Evolutionary conservation across 2,797 vertebrate genomes (phyloP), one percentile per base, ranked within the genome.

Genomic region (Neostethus bicornis): DNA sequence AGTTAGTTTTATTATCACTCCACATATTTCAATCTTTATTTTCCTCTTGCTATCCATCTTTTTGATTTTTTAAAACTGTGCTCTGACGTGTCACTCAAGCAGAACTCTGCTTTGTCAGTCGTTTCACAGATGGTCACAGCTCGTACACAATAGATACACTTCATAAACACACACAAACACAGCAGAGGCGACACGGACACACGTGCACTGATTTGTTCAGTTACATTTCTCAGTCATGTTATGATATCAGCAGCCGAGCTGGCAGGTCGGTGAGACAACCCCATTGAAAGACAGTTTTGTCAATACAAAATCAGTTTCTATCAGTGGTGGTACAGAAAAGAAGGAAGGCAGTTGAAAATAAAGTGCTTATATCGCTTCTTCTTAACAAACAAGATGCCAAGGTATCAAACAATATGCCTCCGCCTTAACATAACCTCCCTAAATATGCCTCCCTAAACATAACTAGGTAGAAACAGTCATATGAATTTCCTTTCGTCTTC

Each of bases 101-200:
- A 59, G 53, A 31, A 17, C 7, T 52, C 60, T 51, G 16, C 25
- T 42, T 45, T 37, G 45, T 61, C 32, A 42, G 48, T 26, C 50
- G 56, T 73, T 4, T 41, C 43, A 61, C 73, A 85, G 66, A 74
- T 61, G 73, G 59, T 52, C 53, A 21, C 55, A 57, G 73, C 60
- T 70, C 55, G 77, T 2, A 19, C 28, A 50, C 52, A 70, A 67
- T 61, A 35, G 44, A 54, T n/a, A 48, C 19, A 42, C 23, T 52
- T 44, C 34, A 16, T 11, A 17, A 28, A 17, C 7, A 55, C 14
- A 45, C 24, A 46, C 23, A 62, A 32, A n/a, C 11, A 38, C 35
- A n/a, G 34, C 34, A 35, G 14, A 35, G 35, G 38, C 16, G n/a
- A 47, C 20, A 32, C 7, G 54, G 16, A 39, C 31, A 39, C 31